phyloP scores from a whole-genome alignment of 2,113 vertebrate genomes.

The Fregetta grallaria region DNA sequence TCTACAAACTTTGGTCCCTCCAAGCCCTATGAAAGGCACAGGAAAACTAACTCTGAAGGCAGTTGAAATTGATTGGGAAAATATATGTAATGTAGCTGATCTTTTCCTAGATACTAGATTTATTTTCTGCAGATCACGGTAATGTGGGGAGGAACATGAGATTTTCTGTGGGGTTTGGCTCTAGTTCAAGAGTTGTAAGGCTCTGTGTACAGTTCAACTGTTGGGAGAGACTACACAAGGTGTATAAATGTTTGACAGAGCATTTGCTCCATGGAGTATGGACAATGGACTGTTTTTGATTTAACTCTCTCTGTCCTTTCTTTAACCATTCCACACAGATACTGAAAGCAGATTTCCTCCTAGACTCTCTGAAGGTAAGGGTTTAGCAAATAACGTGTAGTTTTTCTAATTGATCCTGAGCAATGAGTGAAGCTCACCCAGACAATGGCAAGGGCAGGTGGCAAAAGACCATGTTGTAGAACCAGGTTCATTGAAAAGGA shows the following conservation, averaged over 20 bases:
- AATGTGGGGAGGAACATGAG: not conserved
- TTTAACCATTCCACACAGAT: conserved; percentile 4
- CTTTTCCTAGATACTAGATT: not conserved
- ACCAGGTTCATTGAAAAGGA: not conserved
- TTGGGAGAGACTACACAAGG: not conserved
- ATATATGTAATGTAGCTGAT: not conserved
- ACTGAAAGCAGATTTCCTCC: conserved; percentile 2
- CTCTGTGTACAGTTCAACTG: not conserved
- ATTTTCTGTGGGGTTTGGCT: not conserved
- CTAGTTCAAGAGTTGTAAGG: not conserved
- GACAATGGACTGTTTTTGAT: not conserved
- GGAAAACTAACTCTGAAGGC: not conserved
- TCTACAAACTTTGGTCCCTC: not conserved
- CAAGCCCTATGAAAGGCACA: not conserved
- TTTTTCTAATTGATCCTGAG: not conserved
- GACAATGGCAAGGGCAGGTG: not conserved
- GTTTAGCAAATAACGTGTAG: not conserved
- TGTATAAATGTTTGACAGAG: not conserved
- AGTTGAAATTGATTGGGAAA: not conserved
- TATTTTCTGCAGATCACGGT: not conserved
- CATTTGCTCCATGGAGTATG: not conserved
- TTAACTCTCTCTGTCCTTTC: not conserved
- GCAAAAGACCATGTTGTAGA: not conserved
- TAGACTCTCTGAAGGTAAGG: conserved; percentile 44
- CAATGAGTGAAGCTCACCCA: not conserved